Base-by-base conservation (phyloP, 2,113 vertebrate species). In the Seriola dumerili region DNA sequence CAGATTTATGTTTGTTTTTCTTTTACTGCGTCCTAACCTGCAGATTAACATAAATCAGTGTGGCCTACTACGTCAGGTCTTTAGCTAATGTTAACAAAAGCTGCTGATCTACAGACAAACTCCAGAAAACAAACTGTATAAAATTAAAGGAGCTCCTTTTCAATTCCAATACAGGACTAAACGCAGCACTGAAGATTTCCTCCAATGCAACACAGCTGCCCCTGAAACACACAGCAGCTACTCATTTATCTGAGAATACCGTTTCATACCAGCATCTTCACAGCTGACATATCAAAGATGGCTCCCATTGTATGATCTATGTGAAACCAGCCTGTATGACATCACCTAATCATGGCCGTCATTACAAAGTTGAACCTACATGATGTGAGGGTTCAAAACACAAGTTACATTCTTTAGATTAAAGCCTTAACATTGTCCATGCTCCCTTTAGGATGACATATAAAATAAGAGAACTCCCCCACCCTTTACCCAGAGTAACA, bases 301-400 rank as follows among this genome's bases (percentile, higher is more conserved):
- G 50, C 68, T 59, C 40, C 36, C n/a, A 32, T 59, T 58, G 59
- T 8, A 59, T 34, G 7, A 23, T 57, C n/a, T 23, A 16, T 81
- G 12, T 88, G 44, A 83, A 80, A 70, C 44, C 65, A 78, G 66
- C 71, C 74, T 12, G 65, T 76, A 44, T 72, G 63, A 75, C 36
- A 52, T 80, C 63, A 69, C 1, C 16, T 61, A 25, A 70, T 59
- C 64, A 42, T 11, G 32, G 5, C 21, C 16, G 19, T 16, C 9
- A 66, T 44, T 55, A 57, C 19, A 40, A 62, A 23, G 8, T 11
- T 75, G 17, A 61, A 58, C 42, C 48, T 76, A 8, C 61, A 62
- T 29, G 32, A 78, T 40, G 12, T 12, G 46, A 78, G 12, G 11
- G 66, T 23, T 34, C 59, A 77, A 70, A 34, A 48, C 29, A 58